Evolutionary conservation across 2,113 vertebrate genomes (phyloP), one percentile per base, ranked within the genome.

Genomic region (Turdus rufiventris): DNA sequence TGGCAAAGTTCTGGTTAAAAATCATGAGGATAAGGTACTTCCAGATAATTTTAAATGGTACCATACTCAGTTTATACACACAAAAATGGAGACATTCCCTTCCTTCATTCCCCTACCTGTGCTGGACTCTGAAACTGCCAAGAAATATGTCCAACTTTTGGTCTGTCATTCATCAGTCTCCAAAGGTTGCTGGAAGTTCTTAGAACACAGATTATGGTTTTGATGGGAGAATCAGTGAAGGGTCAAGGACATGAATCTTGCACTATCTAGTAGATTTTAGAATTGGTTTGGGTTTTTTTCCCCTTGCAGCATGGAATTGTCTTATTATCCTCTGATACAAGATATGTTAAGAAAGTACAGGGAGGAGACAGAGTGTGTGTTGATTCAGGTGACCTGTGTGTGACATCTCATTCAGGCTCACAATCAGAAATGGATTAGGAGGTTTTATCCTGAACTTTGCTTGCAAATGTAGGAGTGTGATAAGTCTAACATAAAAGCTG

Each of bases 1-100:
- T 89, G 73, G 77, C 92, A 72, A 51, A 53, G 51, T 75, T 75
- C 91, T 94, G 45, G n/a, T 88, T 95, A 88, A 93, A 96, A 94
- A 26, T 14, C 74, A 75, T 65, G 60, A 88, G 21, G 89, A 47
- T 65, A 79, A 96, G 88, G 19, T 66, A 85, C 89, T 91, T 96
- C 50, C 31, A 88, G 50, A 53, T 76, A 48, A 3, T 54, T 85
- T 66, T 5, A 6, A 54, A 58, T 42, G 53, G 28, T 29, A 53
- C 6, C n/a, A 24, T 29, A 8, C 5, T 24, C 5, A 14, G 33
- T 77, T 66, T 34, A 18, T 12, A 17, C 19, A 31, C 5, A 31
- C 5, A 26, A 10, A 56, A 28, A 25, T 34, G 4, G 42, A 70
- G 47, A 29, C 4, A 38, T 72, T n/a, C 24, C 20, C 26, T 57